Evolutionary conservation across 2,113 vertebrate species (phyloP).

Genomic region (Nibea coibor): DNA sequence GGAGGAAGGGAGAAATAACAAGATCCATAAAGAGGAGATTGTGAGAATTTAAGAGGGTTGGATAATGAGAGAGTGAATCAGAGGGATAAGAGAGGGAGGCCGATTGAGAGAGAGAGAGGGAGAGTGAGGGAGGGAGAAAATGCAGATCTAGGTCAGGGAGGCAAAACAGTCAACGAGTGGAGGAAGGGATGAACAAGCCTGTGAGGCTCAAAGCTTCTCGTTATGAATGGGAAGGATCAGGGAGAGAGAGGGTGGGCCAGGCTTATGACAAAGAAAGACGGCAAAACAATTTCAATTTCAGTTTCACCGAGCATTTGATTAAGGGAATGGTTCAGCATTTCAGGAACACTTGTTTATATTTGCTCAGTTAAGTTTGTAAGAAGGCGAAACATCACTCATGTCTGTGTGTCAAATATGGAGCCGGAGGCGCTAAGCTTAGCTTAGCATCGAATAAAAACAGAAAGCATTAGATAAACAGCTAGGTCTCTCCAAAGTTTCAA

Average conservation of each 20-base stretch:
- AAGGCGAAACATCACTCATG: neutral
- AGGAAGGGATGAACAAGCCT: conserved; percentile 64
- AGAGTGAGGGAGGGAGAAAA: conserved; percentile 20
- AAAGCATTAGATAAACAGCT: neutral
- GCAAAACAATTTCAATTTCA: neutral
- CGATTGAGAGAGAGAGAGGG: neutral
- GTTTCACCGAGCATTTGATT: neutral
- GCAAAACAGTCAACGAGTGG: conserved; percentile 62
- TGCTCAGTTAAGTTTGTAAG: neutral
- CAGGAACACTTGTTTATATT: neutral
- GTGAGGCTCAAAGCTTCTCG: conserved; percentile 44
- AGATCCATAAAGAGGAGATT: conserved; percentile 72
- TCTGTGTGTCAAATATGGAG: neutral
- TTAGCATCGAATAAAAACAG: neutral
- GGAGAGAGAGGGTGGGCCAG: conserved; percentile 26
- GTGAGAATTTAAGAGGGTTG: conserved; percentile 71
- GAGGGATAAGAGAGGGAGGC: conserved; percentile 48
- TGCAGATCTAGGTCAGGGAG: conserved; percentile 79
- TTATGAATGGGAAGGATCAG: conserved; percentile 55
- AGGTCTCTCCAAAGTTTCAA: too few species aligned
- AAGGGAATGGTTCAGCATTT: neutral
- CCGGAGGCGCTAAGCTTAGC: neutral
- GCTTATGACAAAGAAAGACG: conserved; percentile 12
- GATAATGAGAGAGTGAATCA: conserved; percentile 70
- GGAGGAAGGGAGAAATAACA: conserved; percentile 58